Percentiles rank a stretch among this genome's conserved stretches.
phyloP scores from a whole-genome alignment of 1,140 invertebrate species.

The Drosophila lini region DNA sequence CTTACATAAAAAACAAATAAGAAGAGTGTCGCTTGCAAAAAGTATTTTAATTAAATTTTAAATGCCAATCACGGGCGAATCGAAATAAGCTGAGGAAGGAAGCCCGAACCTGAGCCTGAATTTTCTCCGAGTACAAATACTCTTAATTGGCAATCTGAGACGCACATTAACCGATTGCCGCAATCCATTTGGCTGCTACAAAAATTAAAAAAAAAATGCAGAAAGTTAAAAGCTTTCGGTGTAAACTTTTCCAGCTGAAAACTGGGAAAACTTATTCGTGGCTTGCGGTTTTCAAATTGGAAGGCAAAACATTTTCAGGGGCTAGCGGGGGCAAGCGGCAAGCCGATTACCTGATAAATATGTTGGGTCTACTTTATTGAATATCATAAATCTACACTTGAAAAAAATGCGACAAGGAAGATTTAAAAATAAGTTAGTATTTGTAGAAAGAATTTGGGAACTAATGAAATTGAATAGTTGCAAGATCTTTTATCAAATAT shows the following conservation, averaged over 20 bases:
- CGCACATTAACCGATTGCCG: conserved; percentile 39
- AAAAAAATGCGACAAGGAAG: neutral
- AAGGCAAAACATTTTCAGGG: conserved; percentile 4
- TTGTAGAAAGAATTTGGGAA: neutral
- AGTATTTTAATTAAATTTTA: conserved; percentile 58
- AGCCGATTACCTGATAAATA: conserved; percentile 60
- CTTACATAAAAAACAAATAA: conserved; percentile 15
- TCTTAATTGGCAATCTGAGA: conserved; percentile 50
- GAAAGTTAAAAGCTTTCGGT: conserved; percentile 31
- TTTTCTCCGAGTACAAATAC: conserved; percentile 14
- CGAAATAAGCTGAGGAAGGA: conserved; percentile 13
- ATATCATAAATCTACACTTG: conserved; percentile 25
- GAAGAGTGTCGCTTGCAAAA: conserved; percentile 30
- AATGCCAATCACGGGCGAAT: conserved; percentile 43
- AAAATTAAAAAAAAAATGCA: neutral
- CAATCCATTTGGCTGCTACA: conserved; percentile 36
- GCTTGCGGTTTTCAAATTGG: conserved; percentile 27
- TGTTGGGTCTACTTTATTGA: conserved; percentile 56
- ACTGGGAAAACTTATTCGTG: conserved; percentile 36
- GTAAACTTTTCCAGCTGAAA: conserved; percentile 34
- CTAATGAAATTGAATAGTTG: no score
- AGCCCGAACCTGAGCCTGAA: neutral
- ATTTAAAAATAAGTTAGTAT: neutral
- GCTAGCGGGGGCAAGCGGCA: neutral
- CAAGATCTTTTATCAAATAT: neutral